A percentile compares a stretch with the other conserved stretches of the same genome.
phyloP scores from a whole-genome alignment of 2,888 invertebrate species.

The Zaprionus lineosus region DNA sequence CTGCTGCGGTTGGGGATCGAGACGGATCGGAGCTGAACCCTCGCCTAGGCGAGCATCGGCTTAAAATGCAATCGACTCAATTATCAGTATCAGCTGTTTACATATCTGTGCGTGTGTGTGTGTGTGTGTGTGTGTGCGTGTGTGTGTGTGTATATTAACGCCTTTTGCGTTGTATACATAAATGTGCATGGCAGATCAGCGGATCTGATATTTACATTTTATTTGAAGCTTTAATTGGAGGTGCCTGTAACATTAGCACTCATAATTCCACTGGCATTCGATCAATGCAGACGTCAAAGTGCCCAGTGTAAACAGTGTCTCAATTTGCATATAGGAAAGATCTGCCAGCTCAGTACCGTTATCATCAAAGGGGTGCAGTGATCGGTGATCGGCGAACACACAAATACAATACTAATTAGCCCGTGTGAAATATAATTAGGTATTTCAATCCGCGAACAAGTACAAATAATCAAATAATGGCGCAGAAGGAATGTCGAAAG shows the following conservation, averaged over 20 bases:
- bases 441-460: slow-evolving; percentile 20
- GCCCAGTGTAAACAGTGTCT: slow-evolving; percentile 53
- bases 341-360: slow-evolving; percentile 3
- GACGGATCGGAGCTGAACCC: slow-evolving; percentile 20
- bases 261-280: slow-evolving; percentile 69
- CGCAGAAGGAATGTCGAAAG: slow-evolving; percentile 51
- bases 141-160: no score
- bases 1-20: slow-evolving; percentile 25
- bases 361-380: slow-evolving; percentile 30
- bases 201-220: slow-evolving; percentile 25
- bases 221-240: slow-evolving; percentile 64
- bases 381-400: slow-evolving; percentile 24
- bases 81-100: slow-evolving; percentile 40
- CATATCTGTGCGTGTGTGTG: slow-evolving; percentile 8
- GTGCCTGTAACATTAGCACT: slow-evolving; percentile 62
- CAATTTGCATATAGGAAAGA: slow-evolving; percentile 38
- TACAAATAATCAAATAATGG: slow-evolving; percentile 36
- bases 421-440: slow-evolving; percentile 13
- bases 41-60: slow-evolving; percentile 19
- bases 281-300: slow-evolving; percentile 70
- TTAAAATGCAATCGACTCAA: slow-evolving; percentile 44
- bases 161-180: slow-evolving; percentile 4
- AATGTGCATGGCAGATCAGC: slow-evolving; percentile 36
- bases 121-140: no score
- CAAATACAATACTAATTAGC: slow-evolving; percentile 1